These are phyloP conservation scores for Drosophila niveifrons DNA, from an alignment of 2,888 invertebrate genomes.

Conservation along the genomic window DNA sequence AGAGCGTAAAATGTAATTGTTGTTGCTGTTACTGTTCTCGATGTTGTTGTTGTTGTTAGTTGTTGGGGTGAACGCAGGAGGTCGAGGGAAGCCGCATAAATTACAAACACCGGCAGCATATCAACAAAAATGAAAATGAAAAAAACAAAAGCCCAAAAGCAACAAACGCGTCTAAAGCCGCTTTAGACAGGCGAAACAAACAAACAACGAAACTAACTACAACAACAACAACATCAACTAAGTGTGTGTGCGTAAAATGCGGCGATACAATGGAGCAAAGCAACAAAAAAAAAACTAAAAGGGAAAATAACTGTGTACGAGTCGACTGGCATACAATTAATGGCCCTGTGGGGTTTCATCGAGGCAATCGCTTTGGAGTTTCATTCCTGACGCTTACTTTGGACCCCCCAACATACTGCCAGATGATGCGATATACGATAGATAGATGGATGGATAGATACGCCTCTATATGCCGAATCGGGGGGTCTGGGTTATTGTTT, in stretches of 20 bases:
- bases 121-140: conserved; percentile 53
- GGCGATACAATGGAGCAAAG: conserved; percentile 47
- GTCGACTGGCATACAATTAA: conserved; percentile 74
- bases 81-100: conserved; percentile 76
- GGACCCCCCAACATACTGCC: background rate
- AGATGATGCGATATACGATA: conserved; percentile 8
- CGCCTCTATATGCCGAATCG: background rate
- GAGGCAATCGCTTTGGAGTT: conserved; percentile 59
- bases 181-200: conserved; percentile 67
- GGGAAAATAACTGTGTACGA: conserved; percentile 34
- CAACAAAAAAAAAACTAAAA: conserved; percentile 28
- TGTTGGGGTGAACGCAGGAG: conserved; percentile 16
- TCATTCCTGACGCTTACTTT: conserved; percentile 37
- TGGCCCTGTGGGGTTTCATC: conserved; percentile 80
- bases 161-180: conserved; percentile 69
- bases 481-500: conserved; percentile 10
- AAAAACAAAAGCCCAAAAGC: conserved; percentile 56
- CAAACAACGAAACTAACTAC: conserved; percentile 54
- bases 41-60: conserved; percentile 3
- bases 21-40: conserved; percentile 38
- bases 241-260: conserved; percentile 27
- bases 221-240: conserved; percentile 45
- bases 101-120: conserved; percentile 73
- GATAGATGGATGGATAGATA: background rate
- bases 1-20: conserved; percentile 51